These are phyloP conservation scores for Lacerta bilineata DNA, from an alignment of 2,797 vertebrate species.

Conservation along the genomic window DNA sequence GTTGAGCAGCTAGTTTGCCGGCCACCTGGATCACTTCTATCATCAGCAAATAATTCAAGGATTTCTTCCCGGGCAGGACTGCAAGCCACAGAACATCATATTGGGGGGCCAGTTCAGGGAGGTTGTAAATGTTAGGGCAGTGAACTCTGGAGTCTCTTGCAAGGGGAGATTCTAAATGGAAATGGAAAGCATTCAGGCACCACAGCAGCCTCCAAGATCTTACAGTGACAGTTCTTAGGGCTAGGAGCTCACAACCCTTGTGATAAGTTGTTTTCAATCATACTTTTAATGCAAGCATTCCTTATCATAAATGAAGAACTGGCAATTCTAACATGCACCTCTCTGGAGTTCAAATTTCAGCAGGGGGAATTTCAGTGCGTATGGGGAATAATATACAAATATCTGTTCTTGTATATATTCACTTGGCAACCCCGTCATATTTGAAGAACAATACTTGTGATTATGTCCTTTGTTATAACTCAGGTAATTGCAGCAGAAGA, in stretches of 20 bases:
- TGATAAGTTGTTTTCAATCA: background rate
- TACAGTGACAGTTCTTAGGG: background rate
- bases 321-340: background rate
- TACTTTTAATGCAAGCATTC: background rate
- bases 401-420: background rate
- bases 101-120: slow-evolving; percentile 2
- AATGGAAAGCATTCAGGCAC: background rate
- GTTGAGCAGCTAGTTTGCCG: slow-evolving; percentile 10
- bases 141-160: background rate
- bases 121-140: background rate
- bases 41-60: slow-evolving; percentile 33
- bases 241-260: background rate
- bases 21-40: slow-evolving; percentile 32
- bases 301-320: background rate
- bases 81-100: background rate
- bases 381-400: background rate
- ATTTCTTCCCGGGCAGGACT: slow-evolving; percentile 3
- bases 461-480: background rate
- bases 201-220: background rate
- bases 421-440: background rate
- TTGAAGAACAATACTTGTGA: background rate
- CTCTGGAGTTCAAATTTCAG: background rate
- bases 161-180: background rate
- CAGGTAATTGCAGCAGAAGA: background rate
- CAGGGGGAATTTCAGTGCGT: background rate